Conservation (phyloP, 1,140 invertebrate species). For the Papilio glaucus region DNA sequence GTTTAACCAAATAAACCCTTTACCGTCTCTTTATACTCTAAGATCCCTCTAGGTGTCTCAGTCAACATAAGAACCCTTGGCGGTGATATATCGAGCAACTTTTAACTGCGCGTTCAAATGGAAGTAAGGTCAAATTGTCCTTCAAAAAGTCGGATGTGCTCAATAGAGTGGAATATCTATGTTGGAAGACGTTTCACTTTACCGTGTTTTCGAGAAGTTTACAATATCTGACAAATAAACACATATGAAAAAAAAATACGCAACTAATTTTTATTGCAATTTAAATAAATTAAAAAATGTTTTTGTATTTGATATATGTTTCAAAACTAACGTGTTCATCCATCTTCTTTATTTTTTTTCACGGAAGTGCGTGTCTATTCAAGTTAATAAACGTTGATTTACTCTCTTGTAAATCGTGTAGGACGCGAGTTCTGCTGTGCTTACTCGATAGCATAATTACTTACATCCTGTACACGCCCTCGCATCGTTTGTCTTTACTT, state of each 20-base stretch:
- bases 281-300: too few relatives aligned
- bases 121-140: neutral
- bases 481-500: slow-evolving; percentile 17
- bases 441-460: neutral
- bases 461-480: slow-evolving; percentile 5
- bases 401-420: neutral
- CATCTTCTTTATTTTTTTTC: too few relatives aligned
- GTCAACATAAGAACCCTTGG: neutral
- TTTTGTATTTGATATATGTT: too few relatives aligned
- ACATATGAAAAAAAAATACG: too few relatives aligned
- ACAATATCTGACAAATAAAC: too few relatives aligned
- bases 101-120: neutral
- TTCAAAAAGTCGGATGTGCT: too few relatives aligned
- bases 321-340: too few relatives aligned
- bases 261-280: too few relatives aligned
- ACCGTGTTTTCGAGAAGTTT: too few relatives aligned
- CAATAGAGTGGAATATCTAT: too few relatives aligned
- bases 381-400: neutral
- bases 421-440: slow-evolving; percentile 4
- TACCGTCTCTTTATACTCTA: neutral
- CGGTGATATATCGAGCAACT: neutral
- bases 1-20: neutral
- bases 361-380: neutral
- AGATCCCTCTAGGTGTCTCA: neutral
- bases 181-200: too few relatives aligned